A percentile compares a stretch with the other conserved stretches of the same genome.
Evolutionary conservation across 2,797 vertebrate genomes (phyloP).

Genomic region (Urosaurus nigricauda): DNA sequence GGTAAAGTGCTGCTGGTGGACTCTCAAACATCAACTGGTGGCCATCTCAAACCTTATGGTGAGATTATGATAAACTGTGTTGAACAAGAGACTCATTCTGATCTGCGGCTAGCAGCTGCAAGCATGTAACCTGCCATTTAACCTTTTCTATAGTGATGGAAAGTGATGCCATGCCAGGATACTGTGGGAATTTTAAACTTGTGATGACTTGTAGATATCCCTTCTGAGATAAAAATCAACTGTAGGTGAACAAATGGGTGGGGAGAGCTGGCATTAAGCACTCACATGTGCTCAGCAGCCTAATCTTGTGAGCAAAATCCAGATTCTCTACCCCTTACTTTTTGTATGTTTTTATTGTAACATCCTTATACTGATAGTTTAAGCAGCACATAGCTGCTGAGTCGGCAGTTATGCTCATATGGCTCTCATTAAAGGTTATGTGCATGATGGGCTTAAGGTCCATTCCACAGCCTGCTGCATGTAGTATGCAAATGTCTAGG

Average conservation of each 20-base stretch:
- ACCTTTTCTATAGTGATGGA: background rate
- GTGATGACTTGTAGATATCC: background rate
- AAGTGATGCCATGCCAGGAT: background rate
- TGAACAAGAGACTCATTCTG: background rate
- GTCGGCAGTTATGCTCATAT: constrained; percentile 8
- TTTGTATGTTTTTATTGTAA: background rate
- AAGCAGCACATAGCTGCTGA: constrained; percentile 16
- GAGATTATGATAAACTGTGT: background rate
- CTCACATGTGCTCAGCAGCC: background rate
- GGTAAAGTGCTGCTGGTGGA: background rate
- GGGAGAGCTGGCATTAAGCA: background rate
- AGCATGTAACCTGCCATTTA: background rate
- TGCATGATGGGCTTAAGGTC: constrained; percentile 5
- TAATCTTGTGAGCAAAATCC: background rate
- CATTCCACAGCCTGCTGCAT: constrained; percentile 8
- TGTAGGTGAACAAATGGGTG: background rate
- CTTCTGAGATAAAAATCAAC: background rate
- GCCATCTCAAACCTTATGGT: background rate
- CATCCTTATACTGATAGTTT: background rate
- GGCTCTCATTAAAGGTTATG: constrained; percentile 15
- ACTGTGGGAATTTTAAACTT: background rate
- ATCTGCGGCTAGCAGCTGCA: background rate
- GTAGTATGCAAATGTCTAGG: constrained; percentile 11
- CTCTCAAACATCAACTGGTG: background rate
- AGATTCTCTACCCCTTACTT: background rate